Percentiles rank a stretch among this genome's conserved stretches.
Conservation (phyloP, 2,888 invertebrate genomes). For the Hirtodrosophila cameraria region DNA sequence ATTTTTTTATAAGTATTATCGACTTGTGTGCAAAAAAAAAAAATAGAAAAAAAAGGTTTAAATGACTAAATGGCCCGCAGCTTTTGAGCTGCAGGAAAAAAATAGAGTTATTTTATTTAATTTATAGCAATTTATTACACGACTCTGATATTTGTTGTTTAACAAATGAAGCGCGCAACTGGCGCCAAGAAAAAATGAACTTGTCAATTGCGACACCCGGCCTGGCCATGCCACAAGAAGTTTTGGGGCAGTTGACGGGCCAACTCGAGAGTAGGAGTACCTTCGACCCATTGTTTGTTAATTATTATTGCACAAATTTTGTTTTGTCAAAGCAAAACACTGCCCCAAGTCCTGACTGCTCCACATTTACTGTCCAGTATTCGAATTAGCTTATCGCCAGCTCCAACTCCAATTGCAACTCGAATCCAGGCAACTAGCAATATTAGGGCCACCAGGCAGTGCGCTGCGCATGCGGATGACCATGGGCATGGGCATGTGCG, state of each 20-base stretch:
- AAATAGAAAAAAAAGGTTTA: slow-evolving; percentile 19
- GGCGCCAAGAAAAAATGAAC: too few species aligned
- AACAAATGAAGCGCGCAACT: slow-evolving; percentile 10
- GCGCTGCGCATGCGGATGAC: slow-evolving; percentile 76
- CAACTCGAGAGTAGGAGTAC: neutral
- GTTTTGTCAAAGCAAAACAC: slow-evolving; percentile 17
- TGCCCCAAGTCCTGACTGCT: slow-evolving; percentile 6
- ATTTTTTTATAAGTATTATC: slow-evolving; percentile 62
- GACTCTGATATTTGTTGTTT: slow-evolving; percentile 51
- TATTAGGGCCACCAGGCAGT: slow-evolving; percentile 84
- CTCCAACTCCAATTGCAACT: slow-evolving; percentile 22
- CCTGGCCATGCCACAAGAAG: slow-evolving; percentile 30
- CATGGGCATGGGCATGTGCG: slow-evolving; percentile 75
- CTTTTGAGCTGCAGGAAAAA: slow-evolving; percentile 52
- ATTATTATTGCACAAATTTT: slow-evolving; percentile 72
- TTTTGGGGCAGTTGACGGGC: neutral
- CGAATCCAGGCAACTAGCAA: slow-evolving; percentile 64
- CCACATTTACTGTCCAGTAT: slow-evolving; percentile 76
- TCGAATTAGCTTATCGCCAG: slow-evolving; percentile 69
- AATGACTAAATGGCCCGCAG: slow-evolving; percentile 38
- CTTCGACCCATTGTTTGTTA: slow-evolving; percentile 13
- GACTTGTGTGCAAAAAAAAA: slow-evolving; percentile 43
- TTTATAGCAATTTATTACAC: slow-evolving; percentile 46
- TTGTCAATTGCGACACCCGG: slow-evolving; percentile 1
- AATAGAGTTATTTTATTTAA: slow-evolving; percentile 12